Percentiles rank a stretch among this genome's conserved stretches.
Conservation (phyloP, 2,113 vertebrate species). For the Xiphophorus hellerii region DNA sequence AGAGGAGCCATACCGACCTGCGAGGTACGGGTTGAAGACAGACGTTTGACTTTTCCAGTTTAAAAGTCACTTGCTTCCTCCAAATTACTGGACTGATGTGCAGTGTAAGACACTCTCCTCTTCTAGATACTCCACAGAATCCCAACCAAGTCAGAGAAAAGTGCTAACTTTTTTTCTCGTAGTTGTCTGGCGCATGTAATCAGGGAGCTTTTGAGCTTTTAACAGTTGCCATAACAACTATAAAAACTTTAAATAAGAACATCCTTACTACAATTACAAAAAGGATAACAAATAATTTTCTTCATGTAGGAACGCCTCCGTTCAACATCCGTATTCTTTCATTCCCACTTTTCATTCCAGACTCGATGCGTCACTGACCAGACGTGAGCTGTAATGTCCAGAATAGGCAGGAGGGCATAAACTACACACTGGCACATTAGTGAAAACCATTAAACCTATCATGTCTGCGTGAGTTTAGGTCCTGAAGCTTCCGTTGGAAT, state of each 20-base stretch:
- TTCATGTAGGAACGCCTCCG: conserved; percentile 1
- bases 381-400: conserved; percentile 16
- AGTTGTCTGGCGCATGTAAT: conserved; percentile 8
- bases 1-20: too few relatives aligned
- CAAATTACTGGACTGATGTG: too few relatives aligned
- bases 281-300: conserved; percentile 36
- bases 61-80: too few relatives aligned
- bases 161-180: conserved; percentile 24
- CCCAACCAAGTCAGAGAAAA: conserved; percentile 9
- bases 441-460: conserved; percentile 16
- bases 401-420: not conserved
- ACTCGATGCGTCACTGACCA: conserved; percentile 8
- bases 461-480: not conserved
- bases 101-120: not conserved
- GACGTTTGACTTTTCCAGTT: too few relatives aligned
- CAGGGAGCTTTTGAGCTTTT: conserved; percentile 16
- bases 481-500: conserved; percentile 47
- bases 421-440: conserved; percentile 20
- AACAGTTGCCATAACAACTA: conserved; percentile 34
- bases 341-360: not conserved
- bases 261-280: conserved; percentile 7
- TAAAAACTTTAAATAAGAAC: conserved; percentile 36
- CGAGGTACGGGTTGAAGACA: too few relatives aligned
- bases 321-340: conserved; percentile 11
- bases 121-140: not conserved